Base-by-base conservation (phyloP, 2,888 invertebrate genomes). In the Apodemia hepburni region DNA sequence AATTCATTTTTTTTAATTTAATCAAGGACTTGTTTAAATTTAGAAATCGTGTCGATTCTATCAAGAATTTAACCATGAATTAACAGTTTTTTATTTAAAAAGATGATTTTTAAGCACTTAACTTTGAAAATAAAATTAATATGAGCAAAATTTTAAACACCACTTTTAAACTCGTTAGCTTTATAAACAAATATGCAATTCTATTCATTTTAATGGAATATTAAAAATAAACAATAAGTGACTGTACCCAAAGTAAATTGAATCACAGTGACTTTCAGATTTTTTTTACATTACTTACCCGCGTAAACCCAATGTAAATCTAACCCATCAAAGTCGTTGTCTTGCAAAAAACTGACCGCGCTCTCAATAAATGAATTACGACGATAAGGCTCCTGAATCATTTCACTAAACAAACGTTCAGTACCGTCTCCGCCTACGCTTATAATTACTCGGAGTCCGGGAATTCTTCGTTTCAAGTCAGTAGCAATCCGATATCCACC, bases 221-320 rank as follows among this genome's bases (percentile, higher is more conserved):
- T 33, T 33, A 9, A 18, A 2, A 33, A 59, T 38, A 59, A 38
- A 17, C 18, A 17, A 17, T 12, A 6, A 59, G 29, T 59, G 15
- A 0, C 2, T 38, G n/a, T 59, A 9, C 18, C 3, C 29, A 59
- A 4, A 22, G 17, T 42, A 12, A 11, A 38, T 59, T 5, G 22
- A 58, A 58, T 7, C 18, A 27, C 42, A 45, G 38, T 18, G 42
- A 59, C 22, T 33, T 57, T 42, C 15, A 45, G 15, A 45, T 45
- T n/a, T n/a, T n/a, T 11, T 45, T 6, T n/a, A 45, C 1, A 45
- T 59, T 54, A 7, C 62, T 64, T 79, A 91, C 92, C 94, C 70
- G 95, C 94, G 77, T 95, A 95, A 68, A 95, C 93, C 95, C 95
- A 97, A 72, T 97, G 95, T 5, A 97, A 87, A 75, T 97, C 97